These are phyloP conservation scores for Lemur catta DNA, from an alignment of 2,797 vertebrate species.

Conservation along the genomic window DNA sequence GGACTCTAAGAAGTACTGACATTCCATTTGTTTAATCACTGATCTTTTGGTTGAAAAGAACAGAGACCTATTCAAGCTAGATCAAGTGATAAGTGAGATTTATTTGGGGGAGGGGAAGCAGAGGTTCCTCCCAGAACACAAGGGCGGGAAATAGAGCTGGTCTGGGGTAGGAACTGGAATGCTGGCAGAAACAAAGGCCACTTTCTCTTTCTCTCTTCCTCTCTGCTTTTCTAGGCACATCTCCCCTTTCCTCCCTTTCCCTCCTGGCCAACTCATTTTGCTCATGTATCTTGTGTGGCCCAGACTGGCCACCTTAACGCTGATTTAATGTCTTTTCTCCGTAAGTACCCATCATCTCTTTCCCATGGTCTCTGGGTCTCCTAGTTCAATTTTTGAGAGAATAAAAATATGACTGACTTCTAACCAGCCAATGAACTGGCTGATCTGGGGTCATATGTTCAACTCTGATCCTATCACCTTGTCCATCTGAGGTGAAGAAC, in stretches of 20 bases:
- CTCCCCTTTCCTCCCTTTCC: not conserved
- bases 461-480: not conserved
- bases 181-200: not conserved
- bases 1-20: not conserved
- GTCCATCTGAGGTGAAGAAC: not conserved
- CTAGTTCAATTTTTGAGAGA: not conserved
- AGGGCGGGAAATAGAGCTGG: not conserved
- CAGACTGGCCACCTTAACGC: not conserved
- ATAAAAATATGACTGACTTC: not conserved
- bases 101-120: not conserved
- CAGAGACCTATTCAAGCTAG: not conserved
- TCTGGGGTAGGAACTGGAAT: not conserved
- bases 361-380: not conserved
- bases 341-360: not conserved
- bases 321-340: not conserved
- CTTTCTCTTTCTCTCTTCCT: not conserved
- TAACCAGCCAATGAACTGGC: not conserved
- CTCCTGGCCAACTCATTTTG: not conserved
- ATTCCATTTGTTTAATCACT: not conserved
- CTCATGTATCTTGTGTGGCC: not conserved
- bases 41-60: constrained; percentile 23
- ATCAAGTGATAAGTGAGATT: not conserved
- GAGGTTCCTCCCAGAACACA: not conserved
- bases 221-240: not conserved
- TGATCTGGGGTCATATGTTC: not conserved